Evolutionary conservation across 1,140 invertebrate species (phyloP), one percentile per base, ranked within the genome.

Genomic region (Bicyclus anynana): DNA sequence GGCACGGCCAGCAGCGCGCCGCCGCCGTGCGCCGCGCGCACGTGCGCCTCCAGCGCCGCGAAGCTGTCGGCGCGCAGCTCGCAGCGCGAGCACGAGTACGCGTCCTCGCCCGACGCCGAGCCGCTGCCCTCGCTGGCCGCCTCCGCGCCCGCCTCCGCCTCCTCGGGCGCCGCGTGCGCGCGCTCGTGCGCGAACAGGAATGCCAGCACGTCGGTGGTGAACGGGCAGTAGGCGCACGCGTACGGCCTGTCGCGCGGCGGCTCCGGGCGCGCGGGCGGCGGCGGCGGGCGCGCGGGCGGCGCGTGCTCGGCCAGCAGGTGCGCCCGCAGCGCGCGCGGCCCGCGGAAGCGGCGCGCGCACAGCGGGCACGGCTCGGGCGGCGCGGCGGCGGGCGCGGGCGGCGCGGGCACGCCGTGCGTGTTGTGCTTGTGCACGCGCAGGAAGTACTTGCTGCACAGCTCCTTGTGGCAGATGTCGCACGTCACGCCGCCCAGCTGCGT

Each of bases 381-480:
- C 57, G 91, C 87, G 12, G 84, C 69, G 9, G 90, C 81, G 1
- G 91, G 90, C 48, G 91, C 91, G 10, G 91, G 89, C 23, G 91
- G 77, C 0, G 89, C 89, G 0, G 91, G 80, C 42, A 99, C 97
- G 0, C 98, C 98, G 79, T 99, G 98, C 4, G 97, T 99, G 84
- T 99, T 99, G 74, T 98, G 95, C 77, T 99, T 99, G 89, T 99
- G 98, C 2, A 98, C 97, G 53, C 97, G 93, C 12, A 99, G 89
- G 78, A 99, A 99, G 85, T 99, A 99, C 83, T 99, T 99, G 85
- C 97, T 98, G 89, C 97, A 97, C 0, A 99, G 88, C 89, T 99
- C 97, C 85, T 99, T 99, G 82, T 98, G 96, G 80, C 97, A 99
- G 56, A 99, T 96, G 80, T 99, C 97, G 90, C 97, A 99, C 5